Percentiles rank a stretch among this genome's conserved stretches.
These are phyloP conservation scores for Caenorhabditis latens DNA, from an alignment of 1,140 invertebrate species.

Conservation along the genomic window DNA sequence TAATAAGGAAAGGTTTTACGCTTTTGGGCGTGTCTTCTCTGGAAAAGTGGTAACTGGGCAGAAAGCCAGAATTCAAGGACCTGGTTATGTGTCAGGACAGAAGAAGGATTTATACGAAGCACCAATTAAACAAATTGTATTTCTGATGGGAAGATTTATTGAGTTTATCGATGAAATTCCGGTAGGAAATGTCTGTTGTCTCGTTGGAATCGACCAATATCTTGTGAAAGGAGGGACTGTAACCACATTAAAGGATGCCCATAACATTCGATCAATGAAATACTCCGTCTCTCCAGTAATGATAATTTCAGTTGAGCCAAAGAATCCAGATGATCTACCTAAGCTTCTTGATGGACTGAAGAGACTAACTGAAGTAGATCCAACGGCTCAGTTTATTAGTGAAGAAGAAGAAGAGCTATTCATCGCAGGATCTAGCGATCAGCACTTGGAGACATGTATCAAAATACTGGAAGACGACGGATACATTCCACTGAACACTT, in stretches of 20 bases:
- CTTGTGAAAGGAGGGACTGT: slow-evolving; percentile 99
- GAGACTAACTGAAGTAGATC: slow-evolving; percentile 98
- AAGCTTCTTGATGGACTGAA: slow-evolving; percentile 84
- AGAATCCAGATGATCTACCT: slow-evolving; percentile 98
- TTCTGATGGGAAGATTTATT: slow-evolving; percentile 99
- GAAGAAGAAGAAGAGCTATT: slow-evolving; percentile 99
- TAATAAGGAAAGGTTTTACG: slow-evolving; percentile 99
- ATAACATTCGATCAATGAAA: slow-evolving; percentile 91
- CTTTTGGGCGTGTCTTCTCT: slow-evolving; percentile 99
- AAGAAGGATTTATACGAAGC: slow-evolving; percentile 99
- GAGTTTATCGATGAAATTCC: slow-evolving; percentile 99
- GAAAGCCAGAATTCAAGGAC: slow-evolving; percentile 98
- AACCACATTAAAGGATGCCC: slow-evolving; percentile 97
- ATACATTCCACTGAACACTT: slow-evolving; percentile 98
- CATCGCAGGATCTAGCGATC: slow-evolving; percentile 98
- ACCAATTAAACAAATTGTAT: slow-evolving; percentile 95
- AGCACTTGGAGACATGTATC: slow-evolving; percentile 99
- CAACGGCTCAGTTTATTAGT: slow-evolving; percentile 99
- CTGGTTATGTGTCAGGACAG: slow-evolving; percentile 96
- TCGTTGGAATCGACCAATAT: slow-evolving; percentile 99
- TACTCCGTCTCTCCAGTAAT: slow-evolving; percentile 99
- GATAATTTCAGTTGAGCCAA: slow-evolving; percentile 98
- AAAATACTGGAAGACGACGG: slow-evolving; percentile 99
- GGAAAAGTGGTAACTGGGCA: slow-evolving; percentile 92
- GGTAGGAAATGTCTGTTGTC: slow-evolving; percentile 98